phyloP scores from a whole-genome alignment of 1,140 invertebrate species.

The Trichoplusia ni region DNA sequence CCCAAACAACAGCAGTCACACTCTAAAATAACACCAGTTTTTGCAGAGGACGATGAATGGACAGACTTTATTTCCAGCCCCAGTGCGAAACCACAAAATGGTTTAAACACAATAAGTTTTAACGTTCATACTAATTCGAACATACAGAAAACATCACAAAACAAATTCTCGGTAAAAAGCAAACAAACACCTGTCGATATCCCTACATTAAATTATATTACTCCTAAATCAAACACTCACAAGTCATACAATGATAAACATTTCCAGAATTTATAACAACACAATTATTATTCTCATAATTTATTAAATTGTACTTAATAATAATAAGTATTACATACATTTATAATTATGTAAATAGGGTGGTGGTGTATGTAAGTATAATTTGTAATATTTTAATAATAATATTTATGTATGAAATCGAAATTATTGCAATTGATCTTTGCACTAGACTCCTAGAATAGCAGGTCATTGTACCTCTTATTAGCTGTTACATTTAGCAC shows the following conservation, averaged over 20 bases:
- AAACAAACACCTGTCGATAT: conserved; percentile 65
- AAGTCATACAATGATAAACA: conserved; percentile 65
- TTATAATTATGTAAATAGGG: conserved; percentile 62
- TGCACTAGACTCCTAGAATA: conserved; percentile 21
- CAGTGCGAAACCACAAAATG: conserved; percentile 67
- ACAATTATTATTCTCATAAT: conserved; percentile 28
- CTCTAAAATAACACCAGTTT: conserved; percentile 56
- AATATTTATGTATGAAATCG: conserved; percentile 6
- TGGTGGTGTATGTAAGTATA: conserved; percentile 51
- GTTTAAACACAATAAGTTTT: conserved; percentile 72
- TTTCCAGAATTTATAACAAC: conserved; percentile 79
- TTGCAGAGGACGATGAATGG: conserved; percentile 84
- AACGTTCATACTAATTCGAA: conserved; percentile 71
- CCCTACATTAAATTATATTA: conserved; percentile 71
- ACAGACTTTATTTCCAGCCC: conserved; percentile 85
- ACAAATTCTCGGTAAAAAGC: conserved; percentile 50
- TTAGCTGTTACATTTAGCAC: conserved; percentile 16
- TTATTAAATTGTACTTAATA: conserved; percentile 56
- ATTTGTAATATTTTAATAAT: conserved; percentile 33
- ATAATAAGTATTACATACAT: conserved; percentile 39
- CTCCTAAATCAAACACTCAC: conserved; percentile 61
- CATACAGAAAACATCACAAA: conserved; percentile 59
- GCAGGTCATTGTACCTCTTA: conserved; percentile 2
- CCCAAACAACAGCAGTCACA: conserved; percentile 55
- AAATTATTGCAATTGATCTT: conserved; percentile 32